Percentiles rank a stretch among this genome's conserved stretches.
phyloP scores from a whole-genome alignment of 2,797 vertebrate genomes.

The Oreochromis grahami region DNA sequence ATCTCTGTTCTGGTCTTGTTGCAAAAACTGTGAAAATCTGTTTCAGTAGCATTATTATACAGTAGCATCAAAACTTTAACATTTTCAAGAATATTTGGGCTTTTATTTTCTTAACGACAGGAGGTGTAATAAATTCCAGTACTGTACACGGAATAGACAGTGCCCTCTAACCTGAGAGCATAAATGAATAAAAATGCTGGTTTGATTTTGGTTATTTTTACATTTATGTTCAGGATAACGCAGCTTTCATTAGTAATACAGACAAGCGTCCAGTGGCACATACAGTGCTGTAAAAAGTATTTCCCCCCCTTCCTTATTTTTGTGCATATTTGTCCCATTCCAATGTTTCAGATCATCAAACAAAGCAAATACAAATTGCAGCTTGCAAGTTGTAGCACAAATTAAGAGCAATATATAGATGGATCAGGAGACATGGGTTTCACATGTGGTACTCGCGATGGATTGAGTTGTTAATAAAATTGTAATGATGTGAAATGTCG shows the following conservation, averaged over 20 bases:
- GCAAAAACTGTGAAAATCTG: not conserved
- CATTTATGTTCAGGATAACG: not conserved
- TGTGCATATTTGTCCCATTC: not conserved
- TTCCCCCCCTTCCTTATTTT: accelerated
- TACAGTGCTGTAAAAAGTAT: accelerated
- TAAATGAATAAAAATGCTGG: not conserved
- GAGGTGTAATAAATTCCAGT: accelerated
- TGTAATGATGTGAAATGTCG: not conserved
- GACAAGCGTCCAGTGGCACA: not conserved
- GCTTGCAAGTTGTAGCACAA: not conserved
- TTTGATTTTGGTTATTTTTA: not conserved
- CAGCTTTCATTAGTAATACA: not conserved
- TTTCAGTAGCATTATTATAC: not conserved
- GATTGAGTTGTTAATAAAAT: not conserved
- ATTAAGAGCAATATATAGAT: not conserved
- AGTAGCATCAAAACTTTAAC: not conserved
- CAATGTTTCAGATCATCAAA: not conserved
- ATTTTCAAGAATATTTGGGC: not conserved
- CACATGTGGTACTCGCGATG: not conserved
- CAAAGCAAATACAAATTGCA: not conserved
- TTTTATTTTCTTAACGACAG: not conserved
- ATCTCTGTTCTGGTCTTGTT: not conserved
- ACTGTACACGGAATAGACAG: not conserved
- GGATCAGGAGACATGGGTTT: not conserved
- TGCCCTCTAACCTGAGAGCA: not conserved